Base-by-base conservation (phyloP, 2,113 vertebrate genomes). In the Saguinus imperator region DNA sequence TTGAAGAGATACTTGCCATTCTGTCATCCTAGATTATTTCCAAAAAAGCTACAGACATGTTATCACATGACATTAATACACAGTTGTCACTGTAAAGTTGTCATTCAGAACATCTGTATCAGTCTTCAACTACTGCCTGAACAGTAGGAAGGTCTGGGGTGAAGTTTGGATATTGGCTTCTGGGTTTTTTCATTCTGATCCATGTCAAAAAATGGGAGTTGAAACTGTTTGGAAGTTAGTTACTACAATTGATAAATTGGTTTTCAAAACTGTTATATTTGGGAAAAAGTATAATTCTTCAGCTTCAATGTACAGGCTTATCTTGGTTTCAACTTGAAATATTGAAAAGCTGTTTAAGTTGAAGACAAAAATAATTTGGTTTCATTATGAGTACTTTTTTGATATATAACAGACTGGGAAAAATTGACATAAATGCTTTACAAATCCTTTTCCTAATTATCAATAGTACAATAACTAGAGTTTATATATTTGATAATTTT, bases 181-280 rank as follows among this genome's bases (percentile, higher is more conserved):
- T 80, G 23, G 64, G 73, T 17, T 64, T 58, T 43, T 40, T 73
- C 66, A 72, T 72, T 89, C 40, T 45, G 75, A 91, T 13, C 0
- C 55, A 23, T 45, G 48, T 21, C 3, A 52, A 89, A 94, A 91
- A 84, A 32, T 0, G 52, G 80, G 86, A 93, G 94, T 0, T 50
- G 91, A 29, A 27, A 23, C 43, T 45, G n/a, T 40, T 52, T 98
- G 95, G 91, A 80, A 94, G 94, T 80, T 29, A 80, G n/a, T 45
- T 96, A 86, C 82, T 96, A 93, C 87, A 97, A 96, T 91, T 94
- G 84, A 97, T 84, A 89, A 96, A 95, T 80, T 97, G 50, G 52
- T 58, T 61, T 40, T 94, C 35, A 52, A 55, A 80, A 80, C 73
- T 23, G 70, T 55, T 55, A 11, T 57, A 37, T 81, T 14, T 81